These are phyloP conservation scores for Falco novaeseelandiae DNA, from an alignment of 2,797 vertebrate genomes.

Conservation along the genomic window DNA sequence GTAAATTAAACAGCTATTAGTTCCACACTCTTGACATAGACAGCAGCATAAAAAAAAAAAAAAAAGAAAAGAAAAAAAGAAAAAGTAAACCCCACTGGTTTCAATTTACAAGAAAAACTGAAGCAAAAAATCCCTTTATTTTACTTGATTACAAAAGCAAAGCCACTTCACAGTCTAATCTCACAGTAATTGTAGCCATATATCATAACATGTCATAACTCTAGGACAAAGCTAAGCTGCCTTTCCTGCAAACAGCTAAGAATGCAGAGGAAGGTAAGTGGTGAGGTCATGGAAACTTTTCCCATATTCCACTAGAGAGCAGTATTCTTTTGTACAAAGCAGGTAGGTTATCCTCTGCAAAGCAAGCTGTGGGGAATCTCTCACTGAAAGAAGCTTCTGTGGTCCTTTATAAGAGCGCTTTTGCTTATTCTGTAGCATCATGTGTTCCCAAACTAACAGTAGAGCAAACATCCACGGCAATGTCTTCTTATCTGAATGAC, in stretches of 20 bases:
- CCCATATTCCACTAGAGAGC: conserved; percentile 83
- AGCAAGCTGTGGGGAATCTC: conserved; percentile 39
- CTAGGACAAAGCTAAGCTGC: conserved; percentile 47
- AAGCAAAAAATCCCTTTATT: not conserved
- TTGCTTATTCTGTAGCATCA: not conserved
- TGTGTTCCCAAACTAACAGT: not conserved
- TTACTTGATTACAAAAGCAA: conserved; percentile 74
- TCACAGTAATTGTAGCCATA: conserved; percentile 71
- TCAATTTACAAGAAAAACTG: conserved; percentile 47
- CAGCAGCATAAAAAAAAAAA: not conserved
- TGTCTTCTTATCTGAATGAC: not conserved
- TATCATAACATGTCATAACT: conserved; percentile 70
- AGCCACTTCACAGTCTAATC: conserved; percentile 68
- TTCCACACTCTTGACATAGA: conserved; percentile 59
- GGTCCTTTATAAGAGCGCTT: not conserved
- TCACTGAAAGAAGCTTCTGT: not conserved
- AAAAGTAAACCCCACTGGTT: conserved; percentile 26
- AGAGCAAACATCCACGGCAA: not conserved
- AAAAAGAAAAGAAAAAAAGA: conserved; percentile 6
- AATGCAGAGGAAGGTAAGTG: conserved; percentile 36
- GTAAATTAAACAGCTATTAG: conserved; percentile 78
- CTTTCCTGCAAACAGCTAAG: conserved; percentile 48
- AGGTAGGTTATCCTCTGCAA: conserved; percentile 60
- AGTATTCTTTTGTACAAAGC: conserved; percentile 83
- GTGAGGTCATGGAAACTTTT: conserved; percentile 71